phyloP scores from a whole-genome alignment of 2,888 invertebrate genomes.

The Volucella inflata region DNA sequence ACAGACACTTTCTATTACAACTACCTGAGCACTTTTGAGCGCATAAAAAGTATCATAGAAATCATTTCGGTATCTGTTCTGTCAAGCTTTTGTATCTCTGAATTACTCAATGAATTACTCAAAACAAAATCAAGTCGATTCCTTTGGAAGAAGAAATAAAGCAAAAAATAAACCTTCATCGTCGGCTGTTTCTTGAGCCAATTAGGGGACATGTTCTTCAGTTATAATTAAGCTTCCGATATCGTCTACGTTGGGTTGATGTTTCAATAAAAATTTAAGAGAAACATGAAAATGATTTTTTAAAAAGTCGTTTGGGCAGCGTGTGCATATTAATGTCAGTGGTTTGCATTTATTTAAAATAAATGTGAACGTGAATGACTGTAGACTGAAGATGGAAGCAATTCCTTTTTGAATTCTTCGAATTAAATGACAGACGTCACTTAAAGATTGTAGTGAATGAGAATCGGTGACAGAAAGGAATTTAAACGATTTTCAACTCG shows the following conservation, averaged over 20 bases:
- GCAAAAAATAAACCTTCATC: slow-evolving; percentile 4
- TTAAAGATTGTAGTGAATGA: too few species aligned
- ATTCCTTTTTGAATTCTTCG: too few species aligned
- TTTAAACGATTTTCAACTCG: too few species aligned
- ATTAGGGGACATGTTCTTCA: slow-evolving; percentile 54
- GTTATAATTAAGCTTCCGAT: slow-evolving; percentile 1
- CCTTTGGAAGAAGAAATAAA: slow-evolving; percentile 21
- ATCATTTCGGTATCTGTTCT: background rate
- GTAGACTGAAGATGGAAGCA: too few species aligned
- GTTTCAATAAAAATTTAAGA: slow-evolving; percentile 3
- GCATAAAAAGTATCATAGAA: slow-evolving; percentile 19
- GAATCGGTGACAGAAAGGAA: too few species aligned
- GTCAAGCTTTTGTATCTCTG: background rate
- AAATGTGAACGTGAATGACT: slow-evolving; percentile 2
- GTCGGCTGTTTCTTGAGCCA: slow-evolving; percentile 7
- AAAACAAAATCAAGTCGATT: slow-evolving; percentile 19
- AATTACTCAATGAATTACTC: slow-evolving; percentile 14
- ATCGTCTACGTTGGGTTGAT: background rate
- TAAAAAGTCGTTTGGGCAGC: background rate
- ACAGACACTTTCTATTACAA: background rate
- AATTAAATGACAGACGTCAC: too few species aligned
- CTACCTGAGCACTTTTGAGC: background rate
- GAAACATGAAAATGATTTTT: slow-evolving; percentile 6
- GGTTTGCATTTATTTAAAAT: background rate
- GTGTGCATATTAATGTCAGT: background rate